A percentile compares a stretch with the other conserved stretches of the same genome.
phyloP scores from a whole-genome alignment of 2,113 vertebrate genomes.

The Nesospiza acunhae region DNA sequence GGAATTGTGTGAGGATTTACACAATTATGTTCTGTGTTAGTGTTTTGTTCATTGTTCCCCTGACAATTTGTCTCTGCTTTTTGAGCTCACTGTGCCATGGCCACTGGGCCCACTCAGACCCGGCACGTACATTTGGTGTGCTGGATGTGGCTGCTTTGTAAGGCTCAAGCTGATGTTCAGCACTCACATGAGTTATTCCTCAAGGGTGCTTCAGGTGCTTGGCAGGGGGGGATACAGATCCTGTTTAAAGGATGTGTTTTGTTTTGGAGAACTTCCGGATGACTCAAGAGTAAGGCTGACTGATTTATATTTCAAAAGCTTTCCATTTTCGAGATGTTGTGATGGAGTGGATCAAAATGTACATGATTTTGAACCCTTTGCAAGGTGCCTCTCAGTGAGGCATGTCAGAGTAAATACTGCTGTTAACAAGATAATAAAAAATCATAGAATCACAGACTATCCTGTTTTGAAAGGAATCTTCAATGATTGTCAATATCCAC shows the following conservation, averaged over 20 bases:
- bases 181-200: neutral
- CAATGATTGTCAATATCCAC: accelerated
- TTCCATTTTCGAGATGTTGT: neutral
- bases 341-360: neutral
- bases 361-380: neutral
- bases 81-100: neutral
- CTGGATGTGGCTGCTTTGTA: neutral
- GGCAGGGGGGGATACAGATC: neutral
- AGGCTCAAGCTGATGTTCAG: neutral
- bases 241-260: neutral
- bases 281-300: too few species aligned
- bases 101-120: neutral
- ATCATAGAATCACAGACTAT: neutral
- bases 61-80: neutral
- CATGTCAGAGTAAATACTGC: neutral
- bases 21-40: neutral
- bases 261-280: neutral
- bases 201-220: neutral
- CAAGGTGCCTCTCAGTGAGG: neutral
- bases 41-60: neutral
- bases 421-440: neutral
- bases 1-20: neutral
- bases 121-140: accelerated
- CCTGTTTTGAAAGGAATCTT: neutral
- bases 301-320: neutral